Evolutionary conservation across 2,888 invertebrate species (phyloP), one percentile per base, ranked within the genome.

Genomic region (Netelia inedita): DNA sequence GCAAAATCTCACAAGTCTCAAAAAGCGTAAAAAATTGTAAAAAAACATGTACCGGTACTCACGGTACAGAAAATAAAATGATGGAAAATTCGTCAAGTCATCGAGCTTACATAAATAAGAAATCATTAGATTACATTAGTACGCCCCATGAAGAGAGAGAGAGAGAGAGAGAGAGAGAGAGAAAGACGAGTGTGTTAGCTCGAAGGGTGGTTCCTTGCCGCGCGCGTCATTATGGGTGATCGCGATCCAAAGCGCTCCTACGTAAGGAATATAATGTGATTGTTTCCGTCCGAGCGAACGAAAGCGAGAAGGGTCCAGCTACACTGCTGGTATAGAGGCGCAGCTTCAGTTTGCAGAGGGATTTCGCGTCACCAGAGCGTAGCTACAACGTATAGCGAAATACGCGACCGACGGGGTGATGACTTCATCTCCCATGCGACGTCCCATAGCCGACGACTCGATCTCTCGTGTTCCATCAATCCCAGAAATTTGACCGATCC

Each of bases 261-360:
- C 88, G 90, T 89, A 88, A 89, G 83, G 89, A 88, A 88, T 89
- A 86, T 94, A 94, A 94, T 93, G 93, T 93, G 93, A 94, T 94
- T 94, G 93, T 93, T 93, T 93, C 93, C 93, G 87, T 91, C 87
- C 90, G 91, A 91, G 88, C 89, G 91, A 86, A 85, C 88, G 85
- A 85, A 35, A 83, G 86, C 87, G 87, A 90, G 90, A 59, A 76
- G 76, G 69, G 69, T 75, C 78, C 71, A 73, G 59, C 35, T 57
- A 65, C 61, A 28, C 6, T 35, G 35, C 35, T 35, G 35, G 35
- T 35, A 35, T 35, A 6, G 35, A 35, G 89, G 85, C 85, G 88
- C 80, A 73, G 72, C 61, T 35, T 46, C 23, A 16, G n/a, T 46
- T 53, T 28, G 46, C 2, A 28, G 50, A 71, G 16, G 14, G 28